Conservation (phyloP, 2,888 invertebrate genomes). For the Congeria kusceri region DNA sequence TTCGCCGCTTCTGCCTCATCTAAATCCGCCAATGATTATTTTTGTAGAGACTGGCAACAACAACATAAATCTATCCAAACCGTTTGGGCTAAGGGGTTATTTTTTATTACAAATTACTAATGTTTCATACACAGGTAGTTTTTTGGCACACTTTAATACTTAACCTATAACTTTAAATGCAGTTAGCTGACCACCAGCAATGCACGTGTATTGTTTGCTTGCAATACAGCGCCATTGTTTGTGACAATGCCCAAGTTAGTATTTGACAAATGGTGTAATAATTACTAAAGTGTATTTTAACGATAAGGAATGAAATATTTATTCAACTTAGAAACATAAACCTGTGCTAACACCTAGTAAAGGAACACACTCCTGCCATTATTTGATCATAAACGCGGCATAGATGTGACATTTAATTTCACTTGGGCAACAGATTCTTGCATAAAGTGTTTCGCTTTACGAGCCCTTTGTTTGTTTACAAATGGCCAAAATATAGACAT, state of each 20-base stretch:
- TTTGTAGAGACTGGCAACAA: no score
- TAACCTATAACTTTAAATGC: no score
- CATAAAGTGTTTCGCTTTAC: conserved; percentile 55
- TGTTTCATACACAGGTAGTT: no score
- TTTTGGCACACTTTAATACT: no score
- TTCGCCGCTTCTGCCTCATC: no score
- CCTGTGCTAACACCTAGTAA: conserved; percentile 43
- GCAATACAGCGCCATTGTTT: no score
- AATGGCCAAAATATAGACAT: conserved; percentile 64
- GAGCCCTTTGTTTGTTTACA: conserved; percentile 60
- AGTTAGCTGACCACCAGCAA: no score
- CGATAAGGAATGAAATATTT: conserved; percentile 53
- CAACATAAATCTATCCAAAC: no score
- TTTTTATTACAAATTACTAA: no score
- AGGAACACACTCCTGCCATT: conserved; percentile 49
- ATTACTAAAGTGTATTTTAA: conserved; percentile 48
- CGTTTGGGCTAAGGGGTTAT: no score
- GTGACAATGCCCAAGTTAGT: not conserved
- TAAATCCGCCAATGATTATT: no score
- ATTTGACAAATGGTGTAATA: conserved; percentile 51
- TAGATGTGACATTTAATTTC: conserved; percentile 59
- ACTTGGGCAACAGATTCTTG: conserved; percentile 38
- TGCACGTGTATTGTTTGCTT: no score
- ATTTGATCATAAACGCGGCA: conserved; percentile 51
- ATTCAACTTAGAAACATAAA: conserved; percentile 53